Evolutionary conservation across 2,797 vertebrate genomes (phyloP), one percentile per base, ranked within the genome.

Genomic region (Serranus cabrilla): DNA sequence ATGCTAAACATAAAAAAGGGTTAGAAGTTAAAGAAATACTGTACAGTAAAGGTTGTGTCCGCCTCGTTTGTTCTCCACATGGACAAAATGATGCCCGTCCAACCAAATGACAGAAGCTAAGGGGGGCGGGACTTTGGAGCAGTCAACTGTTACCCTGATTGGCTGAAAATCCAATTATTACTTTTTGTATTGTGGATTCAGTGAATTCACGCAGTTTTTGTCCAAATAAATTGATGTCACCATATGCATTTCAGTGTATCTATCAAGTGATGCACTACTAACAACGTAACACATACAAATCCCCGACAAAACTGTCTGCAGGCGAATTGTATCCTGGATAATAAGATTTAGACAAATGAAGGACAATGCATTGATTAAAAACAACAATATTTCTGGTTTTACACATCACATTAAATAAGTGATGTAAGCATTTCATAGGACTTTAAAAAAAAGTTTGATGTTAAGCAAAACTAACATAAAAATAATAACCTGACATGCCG

Each of bases 401-500:
- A 57, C 18, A 16, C 7, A 47, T 51, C 25, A 52, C 45, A 51
- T 58, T 17, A 43, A 40, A 7, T 21, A 71, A 63, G 27, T n/a
- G 25, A 50, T 20, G 20, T 46, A 34, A 60, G 9, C 34, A 58
- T 65, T 70, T 45, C 23, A 49, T 25, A 23, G 2, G 7, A 7
- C 13, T 27, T 39, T 1, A 40, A 39, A 46, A 47, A 64, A 56
- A 23, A 10, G 3, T 16, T 77, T 39, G 2, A 25, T 57, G 45
- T 20, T 39, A 54, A 11, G 20, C 25, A 34, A 75, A 75, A 78
- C 8, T n/a, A 64, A 71, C 37, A 56, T 45, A 43, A 65, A 72
- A 74, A 57, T 10, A n/a, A n/a, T n/a, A n/a, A 67, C 10, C 69
- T 76, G 59, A 80, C 76, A 75, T 55, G 31, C 51, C 74, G 20